phyloP scores from a whole-genome alignment of 2,113 vertebrate species.

The Albula glossodonta region DNA sequence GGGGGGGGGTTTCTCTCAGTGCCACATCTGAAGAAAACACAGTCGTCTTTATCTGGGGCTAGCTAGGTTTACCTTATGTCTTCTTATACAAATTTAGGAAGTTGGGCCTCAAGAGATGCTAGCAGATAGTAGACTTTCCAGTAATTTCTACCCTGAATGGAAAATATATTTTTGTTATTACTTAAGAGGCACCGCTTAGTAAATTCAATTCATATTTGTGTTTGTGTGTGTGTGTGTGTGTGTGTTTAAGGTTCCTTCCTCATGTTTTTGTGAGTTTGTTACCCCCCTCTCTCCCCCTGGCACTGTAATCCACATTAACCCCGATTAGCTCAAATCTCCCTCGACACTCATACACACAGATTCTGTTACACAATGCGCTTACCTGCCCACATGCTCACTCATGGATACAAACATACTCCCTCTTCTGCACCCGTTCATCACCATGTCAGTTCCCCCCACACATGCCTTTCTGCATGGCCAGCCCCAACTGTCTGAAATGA shows the following conservation, averaged over 20 bases:
- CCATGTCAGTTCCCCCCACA: not conserved
- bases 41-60: constrained; percentile 28
- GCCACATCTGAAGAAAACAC: constrained; percentile 32
- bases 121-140: not conserved
- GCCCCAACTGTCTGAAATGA: not conserved
- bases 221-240: constrained; percentile 10
- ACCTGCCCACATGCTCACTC: not conserved
- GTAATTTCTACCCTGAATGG: not conserved
- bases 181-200: not conserved
- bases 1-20: not conserved
- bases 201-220: not conserved
- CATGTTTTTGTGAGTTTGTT: constrained; percentile 24
- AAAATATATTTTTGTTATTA: not conserved
- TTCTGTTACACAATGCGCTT: constrained; percentile 1
- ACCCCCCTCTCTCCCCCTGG: constrained; percentile 24
- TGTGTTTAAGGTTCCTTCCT: not conserved
- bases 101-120: not conserved
- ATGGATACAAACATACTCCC: not conserved
- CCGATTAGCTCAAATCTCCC: constrained; percentile 46
- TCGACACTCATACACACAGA: constrained; percentile 11
- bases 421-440: not conserved
- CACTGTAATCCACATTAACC: constrained; percentile 51
- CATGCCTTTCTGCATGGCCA: not conserved
- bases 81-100: not conserved
- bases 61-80: constrained; percentile 4